Conservation (phyloP, 2,797 vertebrate species). For the Sebastiscus albofasciatus region DNA sequence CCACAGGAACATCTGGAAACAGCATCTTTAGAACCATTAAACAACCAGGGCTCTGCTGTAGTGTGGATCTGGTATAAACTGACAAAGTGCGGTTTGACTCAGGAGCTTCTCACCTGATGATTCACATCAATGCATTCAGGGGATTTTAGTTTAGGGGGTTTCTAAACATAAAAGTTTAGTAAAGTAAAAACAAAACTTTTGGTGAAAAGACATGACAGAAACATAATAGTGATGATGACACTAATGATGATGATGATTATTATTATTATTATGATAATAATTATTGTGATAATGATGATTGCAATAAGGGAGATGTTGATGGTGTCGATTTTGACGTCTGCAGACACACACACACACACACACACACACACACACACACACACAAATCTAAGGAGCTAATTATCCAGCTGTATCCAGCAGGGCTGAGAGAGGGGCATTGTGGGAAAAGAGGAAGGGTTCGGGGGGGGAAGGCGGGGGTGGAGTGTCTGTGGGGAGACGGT, state of each 20-base stretch:
- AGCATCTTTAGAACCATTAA: no score
- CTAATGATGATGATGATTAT: not conserved
- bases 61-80: no score
- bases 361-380: not conserved
- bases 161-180: not conserved
- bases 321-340: constrained; percentile 4
- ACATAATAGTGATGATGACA: not conserved
- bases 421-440: not conserved
- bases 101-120: not conserved
- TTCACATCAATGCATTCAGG: no score
- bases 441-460: not conserved
- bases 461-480: not conserved
- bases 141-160: not conserved
- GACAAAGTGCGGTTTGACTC: not conserved
- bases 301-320: not conserved
- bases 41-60: no score
- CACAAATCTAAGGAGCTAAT: constrained; percentile 23
- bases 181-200: not conserved
- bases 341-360: not conserved
- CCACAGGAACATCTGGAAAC: no score
- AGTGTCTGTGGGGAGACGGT: not conserved
- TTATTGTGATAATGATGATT: constrained; percentile 2
- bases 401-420: not conserved
- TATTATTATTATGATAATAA: not conserved
- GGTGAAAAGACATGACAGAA: not conserved